Percentiles rank a stretch among this genome's conserved stretches.
These are phyloP conservation scores for Neopelma chrysocephalum DNA, from an alignment of 2,797 vertebrate species.

Conservation along the genomic window DNA sequence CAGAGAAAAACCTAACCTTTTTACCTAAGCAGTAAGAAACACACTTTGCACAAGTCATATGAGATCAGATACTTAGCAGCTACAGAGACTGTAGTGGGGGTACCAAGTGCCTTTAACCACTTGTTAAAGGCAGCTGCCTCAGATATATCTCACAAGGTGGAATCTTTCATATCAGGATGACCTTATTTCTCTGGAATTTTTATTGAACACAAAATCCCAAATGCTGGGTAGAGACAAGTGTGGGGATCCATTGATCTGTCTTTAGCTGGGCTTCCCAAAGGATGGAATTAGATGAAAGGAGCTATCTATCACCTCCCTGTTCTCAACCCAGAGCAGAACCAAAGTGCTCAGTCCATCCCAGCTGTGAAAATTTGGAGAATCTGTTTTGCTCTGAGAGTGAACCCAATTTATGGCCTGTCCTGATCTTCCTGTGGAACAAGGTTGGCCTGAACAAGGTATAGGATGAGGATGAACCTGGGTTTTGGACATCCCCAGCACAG, in stretches of 20 bases:
- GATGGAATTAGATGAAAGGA: not conserved
- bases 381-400: not conserved
- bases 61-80: not conserved
- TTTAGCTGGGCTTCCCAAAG: not conserved
- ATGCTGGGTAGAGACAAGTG: not conserved
- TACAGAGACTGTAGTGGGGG: not conserved
- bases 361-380: not conserved
- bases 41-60: not conserved
- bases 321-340: not conserved
- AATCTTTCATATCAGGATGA: not conserved
- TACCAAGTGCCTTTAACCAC: not conserved
- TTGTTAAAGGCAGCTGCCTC: not conserved
- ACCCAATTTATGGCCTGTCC: not conserved
- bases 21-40: slow-evolving; percentile 22
- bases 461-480: not conserved
- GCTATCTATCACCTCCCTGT: not conserved
- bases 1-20: slow-evolving; percentile 53
- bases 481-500: not conserved
- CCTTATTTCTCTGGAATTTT: not conserved
- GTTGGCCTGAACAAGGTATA: not conserved
- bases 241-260: fast-evolving
- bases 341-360: not conserved
- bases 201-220: not conserved
- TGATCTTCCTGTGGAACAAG: not conserved
- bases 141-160: not conserved